Evolutionary conservation across 1,140 invertebrate genomes (phyloP), one percentile per base, ranked within the genome.

Genomic region (Pseudachorutes palmiensis): DNA sequence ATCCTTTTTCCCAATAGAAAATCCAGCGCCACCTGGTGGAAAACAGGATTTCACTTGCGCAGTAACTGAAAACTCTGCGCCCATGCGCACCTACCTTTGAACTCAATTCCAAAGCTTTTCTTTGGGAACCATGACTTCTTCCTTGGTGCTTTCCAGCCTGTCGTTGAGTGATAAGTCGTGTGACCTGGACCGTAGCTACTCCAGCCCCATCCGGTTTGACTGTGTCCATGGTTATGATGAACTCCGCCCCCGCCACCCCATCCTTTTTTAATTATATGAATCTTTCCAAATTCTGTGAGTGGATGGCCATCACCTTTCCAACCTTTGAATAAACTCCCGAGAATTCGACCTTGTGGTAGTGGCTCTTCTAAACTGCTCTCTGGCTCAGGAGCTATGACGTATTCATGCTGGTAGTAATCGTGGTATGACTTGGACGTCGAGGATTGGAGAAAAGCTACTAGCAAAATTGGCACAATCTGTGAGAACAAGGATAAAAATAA

Each of bases 91-190:
- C 24, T 55, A 55, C 51, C 51, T 26, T 55, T 55, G 12, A 55
- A 9, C 3, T 55, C 9, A 16, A 55, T 55, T 55, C 51, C 51
- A 55, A 55, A 55, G 24, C 12, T 55, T 55, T 55, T 55, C 51
- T 55, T 55, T 5, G 51, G 51, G 51, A 55, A 24, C 51, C 51
- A 55, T 12, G 51, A 55, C 51, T 55, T 55, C 51, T 55, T 55
- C 24, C 24, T 55, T 16, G 12, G 51, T 14, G 12, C 51, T 55
- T 55, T 55, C 24, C 24, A 16, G 14, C 24, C 12, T 12, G 12
- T 55, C 24, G 51, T 24, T 14, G 5, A 5, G 24, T 55, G 24
- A 5, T 14, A 19, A 24, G 51, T 55, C 5, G 51, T 55, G 14
- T 26, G 24, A 14, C 51, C 51, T 26, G 51, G 51, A 16, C 51